Evolutionary conservation across 2,888 invertebrate species (phyloP).

Genomic region (Podabrus alpinus): DNA sequence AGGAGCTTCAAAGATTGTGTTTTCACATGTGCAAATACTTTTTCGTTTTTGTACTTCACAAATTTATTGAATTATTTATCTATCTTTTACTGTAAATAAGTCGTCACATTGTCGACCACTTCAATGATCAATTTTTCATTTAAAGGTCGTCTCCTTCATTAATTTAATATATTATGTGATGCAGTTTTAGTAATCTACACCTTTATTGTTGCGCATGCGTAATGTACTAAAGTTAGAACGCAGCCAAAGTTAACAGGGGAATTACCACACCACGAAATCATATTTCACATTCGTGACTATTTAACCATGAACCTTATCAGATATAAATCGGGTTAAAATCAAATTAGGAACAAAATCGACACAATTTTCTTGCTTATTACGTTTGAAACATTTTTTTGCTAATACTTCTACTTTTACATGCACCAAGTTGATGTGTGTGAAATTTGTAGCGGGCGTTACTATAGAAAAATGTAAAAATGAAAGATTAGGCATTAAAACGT

Average conservation of each 20-base stretch:
- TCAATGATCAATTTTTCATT: background rate
- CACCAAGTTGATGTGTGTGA: background rate
- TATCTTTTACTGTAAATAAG: background rate
- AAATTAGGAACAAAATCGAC: background rate
- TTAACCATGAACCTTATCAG: background rate
- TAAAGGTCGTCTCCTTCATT: background rate
- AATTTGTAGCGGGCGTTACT: background rate
- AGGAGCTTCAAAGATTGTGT: conserved; percentile 26
- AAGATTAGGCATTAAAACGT: background rate
- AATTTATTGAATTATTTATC: background rate
- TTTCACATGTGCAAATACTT: conserved; percentile 24
- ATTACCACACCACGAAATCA: background rate
- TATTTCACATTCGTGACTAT: background rate
- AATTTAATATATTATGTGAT: too few species aligned
- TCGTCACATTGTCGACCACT: background rate
- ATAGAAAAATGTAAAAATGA: background rate
- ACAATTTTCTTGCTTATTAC: background rate
- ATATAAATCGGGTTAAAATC: background rate
- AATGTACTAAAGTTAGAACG: background rate
- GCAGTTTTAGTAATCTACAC: too few species aligned
- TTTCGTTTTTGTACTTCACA: conserved; percentile 16
- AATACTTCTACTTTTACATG: background rate
- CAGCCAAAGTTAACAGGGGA: background rate
- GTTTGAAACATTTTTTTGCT: background rate
- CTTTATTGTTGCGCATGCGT: background rate